These are phyloP conservation scores for Mystacornis crossleyi DNA, from an alignment of 2,113 vertebrate species.

Conservation along the genomic window DNA sequence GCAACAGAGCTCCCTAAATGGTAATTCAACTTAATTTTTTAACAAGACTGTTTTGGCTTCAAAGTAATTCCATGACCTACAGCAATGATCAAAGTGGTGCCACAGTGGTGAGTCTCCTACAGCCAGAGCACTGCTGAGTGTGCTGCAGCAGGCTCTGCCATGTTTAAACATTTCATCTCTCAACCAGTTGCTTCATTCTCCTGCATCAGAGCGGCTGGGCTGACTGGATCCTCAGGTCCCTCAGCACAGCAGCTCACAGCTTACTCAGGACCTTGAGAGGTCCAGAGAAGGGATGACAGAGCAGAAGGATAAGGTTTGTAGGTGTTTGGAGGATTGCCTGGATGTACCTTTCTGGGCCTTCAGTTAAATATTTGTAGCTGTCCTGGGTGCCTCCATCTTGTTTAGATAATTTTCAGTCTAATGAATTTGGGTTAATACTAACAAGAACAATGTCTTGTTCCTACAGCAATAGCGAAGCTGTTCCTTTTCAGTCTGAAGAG, in stretches of 20 bases:
- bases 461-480: not conserved
- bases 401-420: not conserved
- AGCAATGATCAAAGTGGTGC: slow-evolving; percentile 36
- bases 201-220: not conserved
- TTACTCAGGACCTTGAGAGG: not conserved
- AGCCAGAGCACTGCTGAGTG: not conserved
- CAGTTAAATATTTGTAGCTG: not conserved
- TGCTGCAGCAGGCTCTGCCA: not conserved
- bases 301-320: not conserved
- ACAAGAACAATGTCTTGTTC: not conserved
- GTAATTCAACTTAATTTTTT: slow-evolving; percentile 49
- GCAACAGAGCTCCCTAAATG: slow-evolving; percentile 11
- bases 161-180: not conserved
- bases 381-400: not conserved
- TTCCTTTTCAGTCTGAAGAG: not conserved
- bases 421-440: not conserved
- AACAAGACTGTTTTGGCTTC: slow-evolving; percentile 46
- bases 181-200: not conserved
- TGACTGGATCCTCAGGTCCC: not conserved
- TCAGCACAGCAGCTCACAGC: not conserved
- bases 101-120: not conserved
- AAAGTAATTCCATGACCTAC: slow-evolving; percentile 28
- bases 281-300: not conserved
- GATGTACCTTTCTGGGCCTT: not conserved
- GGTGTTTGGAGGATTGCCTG: not conserved